These are phyloP conservation scores for Rhizoglyphus robini DNA, from an alignment of 1,140 invertebrate species.

Conservation along the genomic window DNA sequence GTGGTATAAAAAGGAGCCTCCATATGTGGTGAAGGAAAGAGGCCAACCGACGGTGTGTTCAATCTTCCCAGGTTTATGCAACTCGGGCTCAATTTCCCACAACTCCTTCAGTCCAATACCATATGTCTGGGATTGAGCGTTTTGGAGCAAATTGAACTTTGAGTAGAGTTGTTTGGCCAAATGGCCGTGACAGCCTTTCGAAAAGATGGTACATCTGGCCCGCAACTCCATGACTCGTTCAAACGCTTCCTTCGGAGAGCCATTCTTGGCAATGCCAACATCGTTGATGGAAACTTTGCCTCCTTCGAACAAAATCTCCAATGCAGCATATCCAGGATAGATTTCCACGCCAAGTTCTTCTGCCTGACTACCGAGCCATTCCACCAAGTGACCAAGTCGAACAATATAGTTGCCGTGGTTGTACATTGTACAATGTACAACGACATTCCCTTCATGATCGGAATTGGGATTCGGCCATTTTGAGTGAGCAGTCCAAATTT, in stretches of 20 bases:
- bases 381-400: too few species aligned
- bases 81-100: constrained; percentile 83
- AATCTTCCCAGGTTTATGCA: constrained; percentile 71
- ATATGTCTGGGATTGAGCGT: constrained; percentile 81
- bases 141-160: constrained; percentile 65
- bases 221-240: constrained; percentile 97
- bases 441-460: constrained; percentile 69
- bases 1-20: too few species aligned
- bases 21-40: too few species aligned
- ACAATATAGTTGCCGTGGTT: too few species aligned
- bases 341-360: constrained; percentile 94
- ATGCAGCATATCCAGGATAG: constrained; percentile 85
- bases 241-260: too few species aligned
- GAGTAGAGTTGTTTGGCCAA: constrained; percentile 79
- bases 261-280: constrained; percentile 93
- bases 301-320: too few species aligned
- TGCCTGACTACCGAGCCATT: too few species aligned
- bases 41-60: too few species aligned
- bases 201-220: too few species aligned
- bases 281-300: constrained; percentile 93
- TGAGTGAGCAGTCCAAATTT: constrained; percentile 74
- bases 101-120: constrained; percentile 99
- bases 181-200: too few species aligned
- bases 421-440: constrained; percentile 95
- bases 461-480: constrained; percentile 61